Percentiles rank a stretch among this genome's conserved stretches.
These are phyloP conservation scores for Gymnosoma rotundatum DNA, from an alignment of 2,888 invertebrate species.

Conservation along the genomic window DNA sequence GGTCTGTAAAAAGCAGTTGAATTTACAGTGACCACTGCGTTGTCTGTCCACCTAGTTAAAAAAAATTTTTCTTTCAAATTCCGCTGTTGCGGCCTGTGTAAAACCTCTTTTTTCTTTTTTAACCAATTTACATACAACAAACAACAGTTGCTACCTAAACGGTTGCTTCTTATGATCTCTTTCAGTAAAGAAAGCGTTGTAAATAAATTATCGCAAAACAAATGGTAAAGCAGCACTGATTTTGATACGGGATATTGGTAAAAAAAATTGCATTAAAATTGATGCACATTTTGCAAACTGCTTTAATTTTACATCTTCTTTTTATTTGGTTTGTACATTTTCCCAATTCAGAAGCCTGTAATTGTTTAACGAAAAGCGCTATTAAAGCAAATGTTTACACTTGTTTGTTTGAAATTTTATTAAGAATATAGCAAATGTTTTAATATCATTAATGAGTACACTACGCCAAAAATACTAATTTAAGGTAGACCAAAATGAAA, in stretches of 20 bases:
- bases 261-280: constrained; percentile 16
- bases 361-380: no score
- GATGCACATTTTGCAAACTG: constrained; percentile 57
- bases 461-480: no score
- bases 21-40: constrained; percentile 5
- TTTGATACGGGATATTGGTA: constrained; percentile 14
- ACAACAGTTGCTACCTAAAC: constrained; percentile 15
- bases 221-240: background rate
- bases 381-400: no score
- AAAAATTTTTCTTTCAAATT: constrained; percentile 11
- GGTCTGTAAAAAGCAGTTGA: no score
- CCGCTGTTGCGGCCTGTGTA: constrained; percentile 10
- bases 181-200: background rate
- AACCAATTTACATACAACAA: constrained; percentile 3
- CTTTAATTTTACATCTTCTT: no score
- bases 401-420: no score
- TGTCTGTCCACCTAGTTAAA: constrained; percentile 32
- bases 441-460: no score
- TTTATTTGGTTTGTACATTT: no score
- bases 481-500: no score
- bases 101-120: constrained; percentile 19
- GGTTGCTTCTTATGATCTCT: constrained; percentile 14
- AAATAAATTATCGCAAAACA: constrained; percentile 2
- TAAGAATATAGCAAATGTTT: no score
- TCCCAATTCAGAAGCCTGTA: no score